Conservation (phyloP, 2,888 invertebrate genomes). For the Harpalus rufipes region DNA sequence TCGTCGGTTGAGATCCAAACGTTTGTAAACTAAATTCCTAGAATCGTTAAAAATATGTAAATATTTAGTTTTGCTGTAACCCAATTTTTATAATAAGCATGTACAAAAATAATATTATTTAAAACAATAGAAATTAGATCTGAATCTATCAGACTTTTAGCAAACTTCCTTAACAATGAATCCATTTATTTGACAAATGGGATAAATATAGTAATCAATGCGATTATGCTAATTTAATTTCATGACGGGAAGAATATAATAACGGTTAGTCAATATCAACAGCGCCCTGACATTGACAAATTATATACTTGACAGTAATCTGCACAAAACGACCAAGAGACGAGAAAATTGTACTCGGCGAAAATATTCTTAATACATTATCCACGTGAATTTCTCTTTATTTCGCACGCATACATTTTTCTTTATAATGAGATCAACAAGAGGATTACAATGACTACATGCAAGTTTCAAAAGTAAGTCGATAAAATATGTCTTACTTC, state of each 20-base stretch:
- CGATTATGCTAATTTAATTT: slow-evolving; percentile 48
- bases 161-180: slow-evolving; percentile 14
- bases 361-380: slow-evolving; percentile 26
- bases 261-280: slow-evolving; percentile 34
- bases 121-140: neutral
- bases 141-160: neutral
- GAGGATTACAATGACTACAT: neutral
- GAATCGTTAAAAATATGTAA: neutral
- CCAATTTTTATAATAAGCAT: too few species aligned
- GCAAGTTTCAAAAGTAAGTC: neutral
- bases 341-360: slow-evolving; percentile 23
- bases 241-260: slow-evolving; percentile 41
- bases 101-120: neutral
- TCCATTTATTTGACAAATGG: slow-evolving; percentile 15
- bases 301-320: slow-evolving; percentile 37
- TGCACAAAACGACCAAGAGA: slow-evolving; percentile 17
- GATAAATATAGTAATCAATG: slow-evolving; percentile 13
- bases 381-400: slow-evolving; percentile 20
- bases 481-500: neutral
- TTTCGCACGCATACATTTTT: slow-evolving; percentile 11
- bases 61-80: too few species aligned
- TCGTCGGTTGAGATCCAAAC: too few species aligned
- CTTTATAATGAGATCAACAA: slow-evolving; percentile 8
- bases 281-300: slow-evolving; percentile 42
- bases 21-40: neutral